Evolutionary conservation across 2,113 vertebrate species (phyloP).

Genomic region (Clarias gariepinus): DNA sequence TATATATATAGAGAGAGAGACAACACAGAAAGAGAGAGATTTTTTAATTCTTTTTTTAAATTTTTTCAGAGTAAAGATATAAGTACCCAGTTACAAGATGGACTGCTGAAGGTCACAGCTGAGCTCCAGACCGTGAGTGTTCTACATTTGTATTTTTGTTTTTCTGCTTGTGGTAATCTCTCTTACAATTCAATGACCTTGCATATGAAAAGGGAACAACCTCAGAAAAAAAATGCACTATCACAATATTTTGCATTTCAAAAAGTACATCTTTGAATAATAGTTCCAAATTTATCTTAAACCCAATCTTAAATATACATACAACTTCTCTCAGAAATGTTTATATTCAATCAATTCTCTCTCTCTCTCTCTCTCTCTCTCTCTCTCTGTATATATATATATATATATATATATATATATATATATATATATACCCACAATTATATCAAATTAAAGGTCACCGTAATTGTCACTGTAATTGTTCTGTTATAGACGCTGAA

Average conservation of each 20-base stretch:
- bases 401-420: too few relatives aligned
- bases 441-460: too few relatives aligned
- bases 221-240: neutral
- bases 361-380: too few relatives aligned
- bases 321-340: too few relatives aligned
- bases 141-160: neutral
- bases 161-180: neutral
- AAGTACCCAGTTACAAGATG: conserved; percentile 81
- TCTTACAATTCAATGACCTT: too few relatives aligned
- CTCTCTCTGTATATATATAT: too few relatives aligned
- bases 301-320: too few relatives aligned
- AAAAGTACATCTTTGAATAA: neutral
- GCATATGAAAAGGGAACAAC: neutral
- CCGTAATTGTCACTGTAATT: conserved; percentile 20
- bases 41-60: conserved; percentile 21
- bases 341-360: too few relatives aligned
- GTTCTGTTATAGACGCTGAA: conserved; percentile 76
- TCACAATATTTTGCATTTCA: neutral
- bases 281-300: neutral
- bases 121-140: conserved; percentile 84
- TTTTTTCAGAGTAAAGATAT: conserved; percentile 81
- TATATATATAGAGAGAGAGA: neutral
- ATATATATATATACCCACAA: too few relatives aligned
- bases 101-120: conserved; percentile 79
- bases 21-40: too few relatives aligned